Percentiles rank a stretch among this genome's conserved stretches.
Evolutionary conservation across 92 coral and sea anemone species (phyloP).

Genomic region (Pocillopora meandrina): DNA sequence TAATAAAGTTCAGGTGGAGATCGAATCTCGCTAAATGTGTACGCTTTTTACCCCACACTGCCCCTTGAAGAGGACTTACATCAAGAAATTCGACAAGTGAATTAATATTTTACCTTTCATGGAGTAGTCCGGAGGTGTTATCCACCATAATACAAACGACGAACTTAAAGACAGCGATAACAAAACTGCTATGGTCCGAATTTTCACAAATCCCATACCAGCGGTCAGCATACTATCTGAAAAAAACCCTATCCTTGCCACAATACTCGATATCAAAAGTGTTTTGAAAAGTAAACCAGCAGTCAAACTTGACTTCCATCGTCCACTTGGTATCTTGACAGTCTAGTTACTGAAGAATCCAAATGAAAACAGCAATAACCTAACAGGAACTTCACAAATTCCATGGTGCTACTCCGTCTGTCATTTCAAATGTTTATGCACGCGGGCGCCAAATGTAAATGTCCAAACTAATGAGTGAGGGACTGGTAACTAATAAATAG

Average conservation of each 20-base stretch:
- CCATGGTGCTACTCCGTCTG: background rate
- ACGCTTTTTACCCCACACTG: background rate
- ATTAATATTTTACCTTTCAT: conserved; percentile 24
- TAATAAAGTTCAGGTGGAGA: background rate
- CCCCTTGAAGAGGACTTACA: background rate
- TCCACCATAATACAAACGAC: conserved; percentile 74
- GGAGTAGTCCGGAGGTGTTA: conserved; percentile 61
- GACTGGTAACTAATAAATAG: conserved; percentile 25
- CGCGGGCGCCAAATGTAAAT: conserved; percentile 27
- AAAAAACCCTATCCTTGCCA: conserved; percentile 12
- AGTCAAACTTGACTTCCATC: conserved; percentile 30
- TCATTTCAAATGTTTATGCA: conserved; percentile 20
- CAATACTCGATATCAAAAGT: conserved; percentile 22
- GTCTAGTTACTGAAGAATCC: conserved; percentile 2
- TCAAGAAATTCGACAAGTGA: background rate
- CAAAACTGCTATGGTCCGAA: conserved; percentile 59
- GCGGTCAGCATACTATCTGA: conserved; percentile 55
- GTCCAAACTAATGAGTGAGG: background rate
- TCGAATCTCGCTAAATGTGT: background rate
- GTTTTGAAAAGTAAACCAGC: conserved; percentile 8
- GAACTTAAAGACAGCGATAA: conserved; percentile 69
- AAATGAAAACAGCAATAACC: background rate
- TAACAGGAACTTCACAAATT: background rate
- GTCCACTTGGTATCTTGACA: background rate
- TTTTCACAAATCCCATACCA: conserved; percentile 62